Conservation (phyloP, 2,888 invertebrate genomes). For the Dolichopus griseipennis region DNA sequence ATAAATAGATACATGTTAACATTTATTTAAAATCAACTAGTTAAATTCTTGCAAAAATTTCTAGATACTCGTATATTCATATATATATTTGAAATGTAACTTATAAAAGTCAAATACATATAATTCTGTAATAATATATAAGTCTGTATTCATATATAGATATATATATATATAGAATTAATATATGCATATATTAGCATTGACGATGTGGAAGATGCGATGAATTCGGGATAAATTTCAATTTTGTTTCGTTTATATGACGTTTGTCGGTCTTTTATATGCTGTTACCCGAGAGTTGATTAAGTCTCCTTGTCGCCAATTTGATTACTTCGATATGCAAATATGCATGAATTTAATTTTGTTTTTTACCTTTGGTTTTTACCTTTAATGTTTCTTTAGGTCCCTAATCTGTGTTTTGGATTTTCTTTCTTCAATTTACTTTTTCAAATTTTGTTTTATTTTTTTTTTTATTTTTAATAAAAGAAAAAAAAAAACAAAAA, state of each 20-base stretch:
- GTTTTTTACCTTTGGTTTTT: neutral
- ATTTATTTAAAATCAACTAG: too few species aligned
- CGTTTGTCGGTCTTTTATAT: slow-evolving; percentile 8
- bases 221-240: slow-evolving; percentile 2
- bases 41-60: too few species aligned
- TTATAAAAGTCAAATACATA: too few species aligned
- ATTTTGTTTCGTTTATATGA: slow-evolving; percentile 10
- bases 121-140: too few species aligned
- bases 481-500: too few species aligned
- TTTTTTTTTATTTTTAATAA: too few species aligned
- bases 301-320: slow-evolving; percentile 16
- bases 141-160: too few species aligned
- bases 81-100: too few species aligned
- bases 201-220: neutral
- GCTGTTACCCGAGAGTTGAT: slow-evolving; percentile 6
- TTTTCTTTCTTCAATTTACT: neutral
- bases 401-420: neutral
- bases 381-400: neutral
- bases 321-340: slow-evolving; percentile 19
- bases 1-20: too few species aligned
- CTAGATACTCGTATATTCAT: too few species aligned
- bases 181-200: slow-evolving; percentile 8
- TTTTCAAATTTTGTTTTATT: too few species aligned
- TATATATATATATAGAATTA: neutral
- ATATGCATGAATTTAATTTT: slow-evolving; percentile 12